Conservation (phyloP, 2,888 invertebrate genomes). For the Teleiodes luculella region DNA sequence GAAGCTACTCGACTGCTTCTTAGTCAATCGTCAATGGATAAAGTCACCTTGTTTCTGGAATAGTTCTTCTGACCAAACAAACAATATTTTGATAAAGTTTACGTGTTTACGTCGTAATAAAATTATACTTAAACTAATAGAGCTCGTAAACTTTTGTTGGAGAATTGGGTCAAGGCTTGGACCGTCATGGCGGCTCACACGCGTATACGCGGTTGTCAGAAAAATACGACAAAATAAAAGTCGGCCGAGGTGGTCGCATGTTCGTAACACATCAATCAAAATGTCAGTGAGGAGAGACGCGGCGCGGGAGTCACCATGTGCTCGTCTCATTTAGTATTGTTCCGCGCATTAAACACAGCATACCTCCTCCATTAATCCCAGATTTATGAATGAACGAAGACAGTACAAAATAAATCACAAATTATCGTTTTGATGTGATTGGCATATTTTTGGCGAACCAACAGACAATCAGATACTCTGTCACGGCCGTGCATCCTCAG, state of each 20-base stretch:
- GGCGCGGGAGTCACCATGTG: constrained; percentile 30
- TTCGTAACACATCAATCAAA: constrained; percentile 59
- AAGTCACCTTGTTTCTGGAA: constrained; percentile 42
- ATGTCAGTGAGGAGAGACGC: constrained; percentile 41
- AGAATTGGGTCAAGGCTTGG: constrained; percentile 54
- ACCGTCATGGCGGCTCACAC: constrained; percentile 40
- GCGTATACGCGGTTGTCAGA: constrained; percentile 28
- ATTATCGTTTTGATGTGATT: neutral
- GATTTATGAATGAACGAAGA: constrained; percentile 7
- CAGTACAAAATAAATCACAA: neutral
- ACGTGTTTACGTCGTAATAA: neutral
- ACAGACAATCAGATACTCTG: neutral
- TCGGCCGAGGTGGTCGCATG: constrained; percentile 31
- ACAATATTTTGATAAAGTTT: constrained; percentile 1
- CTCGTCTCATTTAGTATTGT: constrained; percentile 3
- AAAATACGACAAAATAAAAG: constrained; percentile 47
- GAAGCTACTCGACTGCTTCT: constrained; percentile 44
- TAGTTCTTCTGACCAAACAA: constrained; percentile 22
- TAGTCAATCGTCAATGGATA: constrained; percentile 41
- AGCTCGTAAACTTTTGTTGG: constrained; percentile 12
- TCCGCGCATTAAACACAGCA: neutral
- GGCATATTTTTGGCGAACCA: neutral
- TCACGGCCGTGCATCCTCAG: neutral
- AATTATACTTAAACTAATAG: neutral
- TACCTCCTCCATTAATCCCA: constrained; percentile 1